Percentiles rank a stretch among this genome's conserved stretches.
phyloP scores from a whole-genome alignment of 2,888 invertebrate genomes.

The Chymomyza amoena region DNA sequence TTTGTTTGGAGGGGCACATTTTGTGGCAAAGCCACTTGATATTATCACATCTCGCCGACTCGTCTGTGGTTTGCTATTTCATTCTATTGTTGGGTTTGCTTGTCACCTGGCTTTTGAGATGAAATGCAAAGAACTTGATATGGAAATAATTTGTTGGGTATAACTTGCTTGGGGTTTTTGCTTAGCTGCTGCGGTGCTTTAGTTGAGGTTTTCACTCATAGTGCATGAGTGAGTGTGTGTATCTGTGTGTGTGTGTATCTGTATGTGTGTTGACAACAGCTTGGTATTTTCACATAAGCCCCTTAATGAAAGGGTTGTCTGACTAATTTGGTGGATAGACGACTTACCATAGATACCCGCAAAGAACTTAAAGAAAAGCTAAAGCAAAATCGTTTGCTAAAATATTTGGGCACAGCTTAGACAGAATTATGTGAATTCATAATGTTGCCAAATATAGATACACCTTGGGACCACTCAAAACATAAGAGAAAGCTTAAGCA shows the following conservation, averaged over 20 bases:
- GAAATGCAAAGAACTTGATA: constrained; percentile 54
- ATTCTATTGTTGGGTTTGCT: constrained; percentile 47
- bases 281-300: constrained; percentile 61
- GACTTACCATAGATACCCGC: not conserved
- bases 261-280: constrained; percentile 53
- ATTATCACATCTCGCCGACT: constrained; percentile 50
- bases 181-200: not conserved
- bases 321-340: not conserved
- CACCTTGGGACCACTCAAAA: not conserved
- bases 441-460: not conserved
- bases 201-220: not conserved
- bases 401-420: not conserved
- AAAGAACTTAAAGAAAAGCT: not conserved
- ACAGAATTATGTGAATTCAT: not conserved
- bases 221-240: not conserved
- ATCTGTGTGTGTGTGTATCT: constrained; percentile 12
- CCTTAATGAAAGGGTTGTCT: constrained; percentile 1
- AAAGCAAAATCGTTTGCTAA: not conserved
- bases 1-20: constrained; percentile 22
- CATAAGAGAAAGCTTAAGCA: not conserved
- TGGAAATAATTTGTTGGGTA: constrained; percentile 53
- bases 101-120: constrained; percentile 59
- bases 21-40: constrained; percentile 64
- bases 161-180: not conserved
- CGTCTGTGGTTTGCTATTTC: constrained; percentile 17